These are phyloP conservation scores for Proisotoma minuta DNA, from an alignment of 2,888 invertebrate species.

Conservation along the genomic window DNA sequence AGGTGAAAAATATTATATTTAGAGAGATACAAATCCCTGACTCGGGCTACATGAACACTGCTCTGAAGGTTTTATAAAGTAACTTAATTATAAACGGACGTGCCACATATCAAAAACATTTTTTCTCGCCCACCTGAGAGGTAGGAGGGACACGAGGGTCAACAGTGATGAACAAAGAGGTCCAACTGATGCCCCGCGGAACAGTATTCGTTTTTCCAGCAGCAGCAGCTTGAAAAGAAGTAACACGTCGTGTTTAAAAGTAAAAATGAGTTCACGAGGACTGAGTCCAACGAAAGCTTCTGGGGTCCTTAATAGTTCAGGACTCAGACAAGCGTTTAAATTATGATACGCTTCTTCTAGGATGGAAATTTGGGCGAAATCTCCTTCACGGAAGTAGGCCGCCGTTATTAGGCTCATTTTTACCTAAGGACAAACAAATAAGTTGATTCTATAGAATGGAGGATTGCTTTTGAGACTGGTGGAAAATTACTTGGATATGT, in stretches of 20 bases:
- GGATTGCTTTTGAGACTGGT: neutral
- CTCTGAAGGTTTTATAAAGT: no score
- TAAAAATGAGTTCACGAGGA: constrained; percentile 70
- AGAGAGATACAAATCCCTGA: no score
- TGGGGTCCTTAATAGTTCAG: constrained; percentile 53
- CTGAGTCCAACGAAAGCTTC: constrained; percentile 72
- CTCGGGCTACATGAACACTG: no score
- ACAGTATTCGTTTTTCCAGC: constrained; percentile 80
- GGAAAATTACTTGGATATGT: constrained; percentile 69
- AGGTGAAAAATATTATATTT: no score
- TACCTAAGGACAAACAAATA: constrained; percentile 51
- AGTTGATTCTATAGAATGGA: constrained; percentile 46
- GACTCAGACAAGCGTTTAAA: constrained; percentile 74
- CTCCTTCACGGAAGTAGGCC: constrained; percentile 93
- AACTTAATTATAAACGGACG: no score
- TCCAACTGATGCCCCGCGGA: constrained; percentile 89
- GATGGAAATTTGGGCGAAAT: constrained; percentile 80
- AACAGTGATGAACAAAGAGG: constrained; percentile 80
- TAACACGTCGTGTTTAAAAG: constrained; percentile 87
- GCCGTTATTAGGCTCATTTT: constrained; percentile 94
- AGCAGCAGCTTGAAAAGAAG: constrained; percentile 87
- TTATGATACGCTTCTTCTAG: constrained; percentile 88
- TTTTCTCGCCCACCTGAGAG: no score
- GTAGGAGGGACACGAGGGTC: constrained; percentile 82
- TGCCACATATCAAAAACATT: no score